phyloP scores from a whole-genome alignment of 2,888 invertebrate genomes.

The Diarsia dahlii region DNA sequence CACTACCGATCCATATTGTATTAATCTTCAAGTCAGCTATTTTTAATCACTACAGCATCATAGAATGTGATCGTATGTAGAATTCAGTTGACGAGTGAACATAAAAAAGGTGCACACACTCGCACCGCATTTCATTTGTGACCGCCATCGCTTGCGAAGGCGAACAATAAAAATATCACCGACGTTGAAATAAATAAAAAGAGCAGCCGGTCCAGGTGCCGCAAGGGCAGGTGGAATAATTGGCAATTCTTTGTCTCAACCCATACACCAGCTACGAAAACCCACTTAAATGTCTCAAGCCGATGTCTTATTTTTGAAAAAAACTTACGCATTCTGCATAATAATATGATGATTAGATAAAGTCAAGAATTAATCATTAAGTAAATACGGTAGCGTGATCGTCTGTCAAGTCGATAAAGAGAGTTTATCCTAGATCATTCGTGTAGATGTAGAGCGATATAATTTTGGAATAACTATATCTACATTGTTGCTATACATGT shows the following conservation, averaged over 20 bases:
- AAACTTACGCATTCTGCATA: slow-evolving; percentile 45
- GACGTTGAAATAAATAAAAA: slow-evolving; percentile 89
- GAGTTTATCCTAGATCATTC: slow-evolving; percentile 29
- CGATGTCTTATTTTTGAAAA: slow-evolving; percentile 79
- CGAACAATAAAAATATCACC: slow-evolving; percentile 90
- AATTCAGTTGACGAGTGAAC: slow-evolving; percentile 70
- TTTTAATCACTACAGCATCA: slow-evolving; percentile 41
- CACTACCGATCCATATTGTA: background rate
- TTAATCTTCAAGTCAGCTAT: slow-evolving; percentile 3
- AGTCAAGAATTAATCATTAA: slow-evolving; percentile 51
- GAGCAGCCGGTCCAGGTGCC: slow-evolving; percentile 88
- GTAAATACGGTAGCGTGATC: slow-evolving; percentile 56
- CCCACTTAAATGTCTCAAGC: slow-evolving; percentile 81
- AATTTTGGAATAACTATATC: slow-evolving; percentile 26
- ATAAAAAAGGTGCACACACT: slow-evolving; percentile 75
- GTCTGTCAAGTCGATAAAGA: slow-evolving; percentile 35
- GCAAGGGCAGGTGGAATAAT: slow-evolving; percentile 90
- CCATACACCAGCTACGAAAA: slow-evolving; percentile 82
- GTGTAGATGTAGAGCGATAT: slow-evolving; percentile 17
- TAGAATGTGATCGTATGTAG: slow-evolving; percentile 64
- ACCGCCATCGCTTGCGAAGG: slow-evolving; percentile 80
- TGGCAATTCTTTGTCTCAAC: slow-evolving; percentile 90
- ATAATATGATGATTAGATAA: slow-evolving; percentile 66
- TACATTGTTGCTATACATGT: slow-evolving; percentile 11
- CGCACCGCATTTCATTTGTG: slow-evolving; percentile 77